Evolutionary conservation across 2,797 vertebrate genomes (phyloP), one percentile per base, ranked within the genome.

Genomic region (Oophaga sylvatica): DNA sequence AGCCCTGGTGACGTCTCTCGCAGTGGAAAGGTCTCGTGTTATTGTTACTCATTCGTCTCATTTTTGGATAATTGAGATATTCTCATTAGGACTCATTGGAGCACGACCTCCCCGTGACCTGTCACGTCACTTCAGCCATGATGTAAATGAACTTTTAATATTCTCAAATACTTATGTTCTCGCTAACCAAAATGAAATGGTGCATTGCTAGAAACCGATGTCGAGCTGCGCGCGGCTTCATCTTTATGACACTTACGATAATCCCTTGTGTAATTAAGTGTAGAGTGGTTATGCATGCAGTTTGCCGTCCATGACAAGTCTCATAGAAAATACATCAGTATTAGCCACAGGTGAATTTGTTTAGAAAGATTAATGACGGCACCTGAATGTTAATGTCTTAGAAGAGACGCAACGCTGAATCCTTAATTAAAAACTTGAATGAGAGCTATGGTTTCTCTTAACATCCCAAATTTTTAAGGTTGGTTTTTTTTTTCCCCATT

Each of bases 341-440:
- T 96, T 96, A 95, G 95, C 95, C 95, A 96, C 95, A 96, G 95
- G 95, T 96, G 95, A 96, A 96, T 96, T 96, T 95, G 92, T 95
- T 96, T 96, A 95, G 95, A 95, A 95, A 96, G 95, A 96, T 96
- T 96, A 96, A 96, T 96, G 95, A 94, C 94, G 94, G 93, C 93
- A 95, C 94, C 94, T 95, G 95, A 96, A 96, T 96, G 95, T 95
- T 96, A 96, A 96, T 96, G 95, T 93, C 94, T 94, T 92, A 92
- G 94, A 95, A 94, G 92, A 94, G 93, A 95, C 93, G 94, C 95
- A 95, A 95, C 93, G 91, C 93, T 94, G 95, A 95, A 96, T 96
- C 94, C 94, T 95, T 96, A 96, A 96, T 96, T 96, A 95, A 95
- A 96, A 96, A 95, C 93, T 94, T 95, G 95, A 95, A 95, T 95